Evolutionary conservation across 2,888 invertebrate genomes (phyloP).

Genomic region (Limnephilus lunatus): DNA sequence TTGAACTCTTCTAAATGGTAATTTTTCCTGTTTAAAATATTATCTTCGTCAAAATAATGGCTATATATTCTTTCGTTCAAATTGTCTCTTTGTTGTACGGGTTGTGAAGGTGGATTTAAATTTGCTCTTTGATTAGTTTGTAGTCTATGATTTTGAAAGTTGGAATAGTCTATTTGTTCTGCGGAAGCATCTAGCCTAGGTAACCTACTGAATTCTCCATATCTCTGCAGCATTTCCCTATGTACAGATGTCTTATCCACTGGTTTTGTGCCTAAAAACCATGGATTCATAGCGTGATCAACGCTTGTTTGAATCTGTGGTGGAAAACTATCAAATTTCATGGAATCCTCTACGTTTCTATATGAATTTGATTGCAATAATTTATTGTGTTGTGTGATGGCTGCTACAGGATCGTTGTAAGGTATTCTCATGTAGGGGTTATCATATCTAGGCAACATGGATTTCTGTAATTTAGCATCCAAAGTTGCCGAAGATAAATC

Average conservation of each 20-base stretch:
- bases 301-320: slow-evolving; percentile 15
- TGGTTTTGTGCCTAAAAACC: slow-evolving; percentile 57
- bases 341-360: slow-evolving; percentile 49
- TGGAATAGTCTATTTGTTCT: slow-evolving; percentile 56
- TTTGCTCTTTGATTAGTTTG: slow-evolving; percentile 52
- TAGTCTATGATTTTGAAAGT: slow-evolving; percentile 44
- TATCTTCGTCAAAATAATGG: slow-evolving; percentile 42
- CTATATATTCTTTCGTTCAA: slow-evolving; percentile 51
- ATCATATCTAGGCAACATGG: slow-evolving; percentile 28
- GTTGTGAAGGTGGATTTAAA: slow-evolving; percentile 24
- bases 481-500: slow-evolving; percentile 48
- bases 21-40: slow-evolving; percentile 49
- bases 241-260: slow-evolving; percentile 26
- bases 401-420: slow-evolving; percentile 31
- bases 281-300: slow-evolving; percentile 57
- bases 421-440: slow-evolving; percentile 50
- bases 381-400: slow-evolving; percentile 52
- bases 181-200: slow-evolving; percentile 48
- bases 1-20: slow-evolving; percentile 40
- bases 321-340: slow-evolving; percentile 47
- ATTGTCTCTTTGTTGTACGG: slow-evolving; percentile 30
- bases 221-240: slow-evolving; percentile 52
- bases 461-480: slow-evolving; percentile 28
- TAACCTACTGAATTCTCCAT: slow-evolving; percentile 50
- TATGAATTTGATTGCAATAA: slow-evolving; percentile 46